Evolutionary conservation across 1,140 invertebrate species (phyloP).

Genomic region (Zaprionus vittiger): DNA sequence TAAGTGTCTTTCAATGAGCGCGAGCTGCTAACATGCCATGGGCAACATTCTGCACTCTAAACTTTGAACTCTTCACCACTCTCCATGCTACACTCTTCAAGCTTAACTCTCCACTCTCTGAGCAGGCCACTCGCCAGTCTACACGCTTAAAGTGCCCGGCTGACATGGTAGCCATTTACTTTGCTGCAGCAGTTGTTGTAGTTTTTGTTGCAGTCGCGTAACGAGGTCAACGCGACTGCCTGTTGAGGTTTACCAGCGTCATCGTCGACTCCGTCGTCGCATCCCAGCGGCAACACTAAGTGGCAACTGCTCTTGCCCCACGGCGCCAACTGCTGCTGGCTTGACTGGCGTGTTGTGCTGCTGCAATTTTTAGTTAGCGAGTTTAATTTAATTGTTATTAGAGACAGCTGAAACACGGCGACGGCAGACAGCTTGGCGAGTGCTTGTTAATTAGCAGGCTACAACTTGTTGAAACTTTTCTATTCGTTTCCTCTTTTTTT

Average conservation of each 20-base stretch:
- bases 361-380: conserved; percentile 57
- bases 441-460: conserved; percentile 70
- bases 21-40: not conserved
- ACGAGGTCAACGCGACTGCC: conserved; percentile 41
- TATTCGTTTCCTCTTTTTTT: conserved; percentile 1
- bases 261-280: conserved; percentile 3
- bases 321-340: conserved; percentile 15
- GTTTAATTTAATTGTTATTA: conserved; percentile 76
- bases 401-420: conserved; percentile 51
- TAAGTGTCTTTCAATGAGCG: conserved; percentile 35
- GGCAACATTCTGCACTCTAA: not conserved
- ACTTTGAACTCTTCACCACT: not conserved
- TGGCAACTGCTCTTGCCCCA: conserved; percentile 31
- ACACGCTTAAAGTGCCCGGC: conserved; percentile 27
- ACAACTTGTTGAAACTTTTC: conserved; percentile 54
- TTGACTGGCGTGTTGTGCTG: conserved; percentile 44
- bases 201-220: conserved; percentile 12
- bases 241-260: conserved; percentile 34
- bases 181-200: not conserved
- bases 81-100: not conserved
- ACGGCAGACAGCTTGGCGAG: conserved; percentile 50
- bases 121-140: not conserved
- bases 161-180: conserved; percentile 43
- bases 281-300: conserved; percentile 29
- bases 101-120: not conserved